Percentiles rank a stretch among this genome's conserved stretches.
phyloP scores from a whole-genome alignment of 23 tunicate genomes.

The Ciona savignyi region DNA sequence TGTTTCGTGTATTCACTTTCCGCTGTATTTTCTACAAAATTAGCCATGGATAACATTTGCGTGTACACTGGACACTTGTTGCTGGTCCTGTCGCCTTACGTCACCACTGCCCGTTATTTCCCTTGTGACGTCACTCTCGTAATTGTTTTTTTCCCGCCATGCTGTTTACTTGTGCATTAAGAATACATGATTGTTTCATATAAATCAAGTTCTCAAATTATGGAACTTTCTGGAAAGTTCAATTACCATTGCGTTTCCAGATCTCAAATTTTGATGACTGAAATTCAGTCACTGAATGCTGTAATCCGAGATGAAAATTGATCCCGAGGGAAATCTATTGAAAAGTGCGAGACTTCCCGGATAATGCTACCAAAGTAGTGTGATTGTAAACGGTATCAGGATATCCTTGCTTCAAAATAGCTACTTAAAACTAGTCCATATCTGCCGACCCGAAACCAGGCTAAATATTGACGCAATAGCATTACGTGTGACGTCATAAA shows the following conservation, averaged over 20 bases:
- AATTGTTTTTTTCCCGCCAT: not conserved
- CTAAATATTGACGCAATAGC: not conserved
- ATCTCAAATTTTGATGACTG: too few relatives aligned
- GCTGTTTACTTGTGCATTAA: not conserved
- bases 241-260: not conserved
- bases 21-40: not conserved
- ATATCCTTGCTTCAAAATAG: not conserved
- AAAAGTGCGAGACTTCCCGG: not conserved
- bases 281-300: not conserved
- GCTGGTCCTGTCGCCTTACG: not conserved
- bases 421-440: not conserved
- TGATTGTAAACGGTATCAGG: not conserved
- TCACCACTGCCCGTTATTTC: not conserved
- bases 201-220: not conserved
- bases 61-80: not conserved
- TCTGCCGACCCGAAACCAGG: not conserved
- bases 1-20: not conserved
- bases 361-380: not conserved
- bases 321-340: not conserved
- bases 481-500: not conserved
- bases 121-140: not conserved
- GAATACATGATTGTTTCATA: not conserved
- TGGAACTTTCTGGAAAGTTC: not conserved
- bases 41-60: too few relatives aligned
- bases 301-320: not conserved